Evolutionary conservation across 2,888 invertebrate species (phyloP).

Genomic region (Lycaena phlaeas): DNA sequence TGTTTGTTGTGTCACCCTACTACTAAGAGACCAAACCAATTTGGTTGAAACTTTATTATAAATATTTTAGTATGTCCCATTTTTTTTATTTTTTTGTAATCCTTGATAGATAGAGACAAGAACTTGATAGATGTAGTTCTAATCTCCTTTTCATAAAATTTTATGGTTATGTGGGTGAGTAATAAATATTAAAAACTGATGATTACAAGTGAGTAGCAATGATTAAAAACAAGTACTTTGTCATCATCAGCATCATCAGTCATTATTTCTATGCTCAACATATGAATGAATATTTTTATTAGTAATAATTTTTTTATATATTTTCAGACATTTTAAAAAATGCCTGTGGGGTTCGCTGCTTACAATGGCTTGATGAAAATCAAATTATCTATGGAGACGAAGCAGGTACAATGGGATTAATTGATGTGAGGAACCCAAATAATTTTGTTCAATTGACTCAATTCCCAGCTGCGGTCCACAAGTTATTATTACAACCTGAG

Average conservation of each 20-base stretch:
- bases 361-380: conserved; percentile 56
- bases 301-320: background rate
- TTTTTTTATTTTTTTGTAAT: no score
- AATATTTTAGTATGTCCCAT: background rate
- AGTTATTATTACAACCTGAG: conserved; percentile 40
- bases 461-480: conserved; percentile 54
- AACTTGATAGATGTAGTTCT: no score
- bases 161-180: no score
- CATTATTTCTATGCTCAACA: no score
- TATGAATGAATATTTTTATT: background rate
- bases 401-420: conserved; percentile 41
- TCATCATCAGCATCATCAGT: no score
- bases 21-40: background rate
- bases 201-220: no score
- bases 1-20: no score
- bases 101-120: no score
- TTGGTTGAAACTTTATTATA: background rate
- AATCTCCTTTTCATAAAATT: no score
- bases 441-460: conserved; percentile 29
- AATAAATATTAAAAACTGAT: no score
- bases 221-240: no score
- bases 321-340: conserved; percentile 47
- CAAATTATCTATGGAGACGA: conserved; percentile 56
- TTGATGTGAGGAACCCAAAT: conserved; percentile 46
- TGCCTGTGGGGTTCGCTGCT: conserved; percentile 48